A percentile compares a stretch with the other conserved stretches of the same genome.
Evolutionary conservation across 2,888 invertebrate genomes (phyloP).

Genomic region (Protodeltote pygarga): DNA sequence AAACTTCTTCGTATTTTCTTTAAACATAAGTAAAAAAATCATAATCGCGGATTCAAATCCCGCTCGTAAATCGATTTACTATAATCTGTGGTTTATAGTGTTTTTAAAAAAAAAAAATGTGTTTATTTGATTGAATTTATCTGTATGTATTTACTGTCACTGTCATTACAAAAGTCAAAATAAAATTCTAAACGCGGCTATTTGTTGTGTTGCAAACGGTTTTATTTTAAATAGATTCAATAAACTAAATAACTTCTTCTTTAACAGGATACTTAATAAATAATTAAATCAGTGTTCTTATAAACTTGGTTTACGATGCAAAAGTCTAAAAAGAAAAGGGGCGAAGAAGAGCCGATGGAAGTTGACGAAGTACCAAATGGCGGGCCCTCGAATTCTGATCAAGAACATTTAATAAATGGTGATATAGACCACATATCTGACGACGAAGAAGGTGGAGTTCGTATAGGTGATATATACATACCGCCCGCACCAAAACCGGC

Average conservation of each 20-base stretch:
- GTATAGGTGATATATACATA: constrained; percentile 94
- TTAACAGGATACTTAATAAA: neutral
- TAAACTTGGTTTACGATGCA: constrained; percentile 56
- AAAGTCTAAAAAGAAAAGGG: constrained; percentile 64
- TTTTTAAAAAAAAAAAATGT: too few species aligned
- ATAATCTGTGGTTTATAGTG: too few species aligned
- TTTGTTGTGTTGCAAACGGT: constrained; percentile 20
- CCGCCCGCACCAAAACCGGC: constrained; percentile 92
- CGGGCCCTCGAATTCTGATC: constrained; percentile 40
- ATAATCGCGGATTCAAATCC: too few species aligned
- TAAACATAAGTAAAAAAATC: too few species aligned
- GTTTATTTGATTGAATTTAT: too few species aligned
- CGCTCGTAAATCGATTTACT: too few species aligned
- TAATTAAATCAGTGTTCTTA: neutral
- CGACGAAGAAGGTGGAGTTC: constrained; percentile 90
- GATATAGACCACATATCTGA: constrained; percentile 79
- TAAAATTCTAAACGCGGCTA: too few species aligned
- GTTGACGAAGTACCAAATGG: constrained; percentile 63
- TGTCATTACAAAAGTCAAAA: neutral
- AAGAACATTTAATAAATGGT: constrained; percentile 53
- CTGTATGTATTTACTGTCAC: neutral
- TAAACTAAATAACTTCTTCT: neutral
- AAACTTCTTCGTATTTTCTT: too few species aligned
- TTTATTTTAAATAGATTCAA: neutral
- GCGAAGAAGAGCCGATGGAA: constrained; percentile 74